A percentile compares a stretch with the other conserved stretches of the same genome.
Evolutionary conservation across 1,140 invertebrate species (phyloP).

Genomic region (Wasmannia auropunctata): DNA sequence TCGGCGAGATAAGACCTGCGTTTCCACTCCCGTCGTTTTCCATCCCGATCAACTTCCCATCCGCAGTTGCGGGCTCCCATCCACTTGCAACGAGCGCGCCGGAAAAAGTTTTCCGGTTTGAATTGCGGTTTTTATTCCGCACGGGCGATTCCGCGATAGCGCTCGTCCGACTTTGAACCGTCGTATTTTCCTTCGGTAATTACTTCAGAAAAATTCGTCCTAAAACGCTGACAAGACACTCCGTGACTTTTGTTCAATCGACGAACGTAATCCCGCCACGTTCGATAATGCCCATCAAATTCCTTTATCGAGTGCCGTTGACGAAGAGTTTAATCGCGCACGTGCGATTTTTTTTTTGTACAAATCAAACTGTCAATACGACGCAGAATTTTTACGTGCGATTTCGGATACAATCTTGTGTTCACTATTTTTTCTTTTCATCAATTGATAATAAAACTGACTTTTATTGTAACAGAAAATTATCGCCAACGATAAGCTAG

Average conservation of each 20-base stretch:
- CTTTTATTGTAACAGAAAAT: neutral
- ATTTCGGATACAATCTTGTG: neutral
- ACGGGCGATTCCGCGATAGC: constrained; percentile 49
- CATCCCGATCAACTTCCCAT: neutral
- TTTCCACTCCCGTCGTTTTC: constrained; percentile 11
- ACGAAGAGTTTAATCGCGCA: neutral
- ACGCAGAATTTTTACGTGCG: neutral
- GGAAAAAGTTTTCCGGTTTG: constrained; percentile 59
- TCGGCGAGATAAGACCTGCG: constrained; percentile 30
- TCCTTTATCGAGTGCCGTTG: constrained; percentile 7
- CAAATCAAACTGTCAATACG: neutral
- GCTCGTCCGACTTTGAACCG: neutral
- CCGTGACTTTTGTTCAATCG: constrained; percentile 31
- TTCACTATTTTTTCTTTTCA: neutral
- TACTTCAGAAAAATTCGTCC: constrained; percentile 50
- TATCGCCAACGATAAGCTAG: neutral
- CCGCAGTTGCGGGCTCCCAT: neutral
- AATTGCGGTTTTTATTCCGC: constrained; percentile 65
- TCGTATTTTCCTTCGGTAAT: constrained; percentile 47
- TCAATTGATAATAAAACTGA: neutral
- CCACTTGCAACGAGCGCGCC: neutral
- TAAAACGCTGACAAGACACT: constrained; percentile 50
- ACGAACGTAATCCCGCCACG: neutral
- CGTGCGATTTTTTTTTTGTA: constrained; percentile 18
- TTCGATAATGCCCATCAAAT: constrained; percentile 32